A percentile compares a stretch with the other conserved stretches of the same genome.
Conservation (phyloP, 2,113 vertebrate genomes). For the Sinocyclocheilus grahami region DNA sequence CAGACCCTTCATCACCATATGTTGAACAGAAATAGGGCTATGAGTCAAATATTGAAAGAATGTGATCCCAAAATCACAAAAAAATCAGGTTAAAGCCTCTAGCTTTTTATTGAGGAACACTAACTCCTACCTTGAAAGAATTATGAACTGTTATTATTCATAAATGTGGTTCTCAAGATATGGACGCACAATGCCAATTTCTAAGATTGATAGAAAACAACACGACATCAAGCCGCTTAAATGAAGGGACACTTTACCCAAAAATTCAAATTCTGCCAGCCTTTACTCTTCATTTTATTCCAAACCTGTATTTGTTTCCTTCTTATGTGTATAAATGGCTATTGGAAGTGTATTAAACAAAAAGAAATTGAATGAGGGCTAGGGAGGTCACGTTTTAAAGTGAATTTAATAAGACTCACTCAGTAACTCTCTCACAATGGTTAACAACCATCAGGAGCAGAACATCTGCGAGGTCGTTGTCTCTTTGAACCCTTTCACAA, state of each 20-base stretch:
- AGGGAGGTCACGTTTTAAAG: not conserved
- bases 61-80: not conserved
- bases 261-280: not conserved
- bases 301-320: not conserved
- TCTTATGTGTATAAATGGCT: not conserved
- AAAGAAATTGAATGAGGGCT: not conserved
- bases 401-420: not conserved
- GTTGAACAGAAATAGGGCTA: not conserved
- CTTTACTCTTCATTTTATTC: not conserved
- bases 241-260: not conserved
- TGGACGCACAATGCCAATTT: not conserved
- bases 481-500: not conserved
- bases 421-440: too few species aligned
- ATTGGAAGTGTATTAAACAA: not conserved
- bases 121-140: slow-evolving; percentile 8
- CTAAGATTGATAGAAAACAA: not conserved
- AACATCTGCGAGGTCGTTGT: too few species aligned
- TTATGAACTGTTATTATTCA: not conserved
- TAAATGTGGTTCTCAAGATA: not conserved
- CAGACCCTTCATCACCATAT: not conserved
- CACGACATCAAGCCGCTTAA: not conserved
- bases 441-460: too few species aligned
- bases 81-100: not conserved
- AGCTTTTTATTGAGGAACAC: not conserved
- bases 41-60: slow-evolving; percentile 13